These are phyloP conservation scores for Urocynchramus pylzowi DNA, from an alignment of 2,113 vertebrate genomes.

Conservation along the genomic window DNA sequence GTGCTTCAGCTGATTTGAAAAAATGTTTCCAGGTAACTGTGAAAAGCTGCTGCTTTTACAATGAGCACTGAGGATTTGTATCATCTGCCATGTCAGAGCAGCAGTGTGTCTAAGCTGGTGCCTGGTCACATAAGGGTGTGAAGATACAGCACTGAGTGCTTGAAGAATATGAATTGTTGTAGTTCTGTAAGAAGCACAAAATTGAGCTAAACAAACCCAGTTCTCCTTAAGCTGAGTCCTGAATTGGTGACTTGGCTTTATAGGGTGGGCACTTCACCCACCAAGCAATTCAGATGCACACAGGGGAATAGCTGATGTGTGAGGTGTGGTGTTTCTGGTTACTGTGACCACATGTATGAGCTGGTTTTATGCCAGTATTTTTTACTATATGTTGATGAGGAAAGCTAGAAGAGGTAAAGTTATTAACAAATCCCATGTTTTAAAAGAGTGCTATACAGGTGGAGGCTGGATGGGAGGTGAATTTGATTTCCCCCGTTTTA, in stretches of 20 bases:
- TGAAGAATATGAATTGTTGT: neutral
- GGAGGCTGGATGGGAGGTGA: neutral
- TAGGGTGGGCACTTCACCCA: neutral
- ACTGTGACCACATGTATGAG: neutral
- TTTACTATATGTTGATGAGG: neutral
- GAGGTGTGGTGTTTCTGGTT: neutral
- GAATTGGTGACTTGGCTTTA: neutral
- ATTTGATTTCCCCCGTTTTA: neutral
- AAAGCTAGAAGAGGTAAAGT: neutral
- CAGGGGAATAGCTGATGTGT: neutral
- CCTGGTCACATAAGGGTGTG: neutral
- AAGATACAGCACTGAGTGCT: neutral
- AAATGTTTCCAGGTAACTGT: slow-evolving; percentile 1
- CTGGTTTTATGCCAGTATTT: neutral
- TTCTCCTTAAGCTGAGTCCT: neutral
- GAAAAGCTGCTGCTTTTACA: neutral
- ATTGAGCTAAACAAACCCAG: neutral
- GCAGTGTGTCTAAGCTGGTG: neutral
- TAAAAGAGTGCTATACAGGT: neutral
- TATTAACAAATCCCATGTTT: neutral
- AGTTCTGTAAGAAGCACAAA: neutral
- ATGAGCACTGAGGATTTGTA: neutral
- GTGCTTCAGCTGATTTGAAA: neutral
- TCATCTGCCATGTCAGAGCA: neutral
- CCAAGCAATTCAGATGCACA: neutral